Evolutionary conservation across 1,140 invertebrate genomes (phyloP).

Genomic region (Drosophila serrata): DNA sequence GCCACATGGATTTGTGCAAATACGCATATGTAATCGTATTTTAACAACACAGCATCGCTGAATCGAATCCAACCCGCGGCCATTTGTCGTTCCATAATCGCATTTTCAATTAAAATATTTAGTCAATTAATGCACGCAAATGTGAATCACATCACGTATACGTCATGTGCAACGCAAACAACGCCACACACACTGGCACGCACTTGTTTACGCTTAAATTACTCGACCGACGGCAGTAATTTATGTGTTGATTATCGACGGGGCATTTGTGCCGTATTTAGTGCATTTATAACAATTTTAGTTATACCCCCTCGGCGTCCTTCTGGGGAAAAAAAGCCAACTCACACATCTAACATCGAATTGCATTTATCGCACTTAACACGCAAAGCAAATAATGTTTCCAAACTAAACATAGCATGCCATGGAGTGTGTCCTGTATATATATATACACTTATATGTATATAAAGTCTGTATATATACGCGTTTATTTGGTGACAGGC

Average conservation of each 20-base stretch:
- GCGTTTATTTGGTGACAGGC: slow-evolving; percentile 52
- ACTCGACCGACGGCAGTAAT: slow-evolving; percentile 53
- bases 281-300: slow-evolving; percentile 24
- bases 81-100: slow-evolving; percentile 69
- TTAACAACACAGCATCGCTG: slow-evolving; percentile 28
- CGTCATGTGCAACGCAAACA: slow-evolving; percentile 50
- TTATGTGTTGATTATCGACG: slow-evolving; percentile 76
- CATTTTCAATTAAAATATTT: slow-evolving; percentile 80
- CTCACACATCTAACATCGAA: slow-evolving; percentile 63
- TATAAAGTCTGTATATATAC: slow-evolving; percentile 6
- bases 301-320: not conserved
- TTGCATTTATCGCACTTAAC: slow-evolving; percentile 77
- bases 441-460: not conserved
- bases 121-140: slow-evolving; percentile 71
- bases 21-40: slow-evolving; percentile 67
- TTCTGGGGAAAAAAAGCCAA: slow-evolving; percentile 16
- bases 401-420: slow-evolving; percentile 9
- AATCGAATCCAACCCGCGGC: slow-evolving; percentile 14
- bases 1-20: slow-evolving; percentile 38
- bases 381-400: slow-evolving; percentile 71
- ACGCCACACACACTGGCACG: not conserved
- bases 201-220: slow-evolving; percentile 56
- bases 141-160: slow-evolving; percentile 59
- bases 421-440: slow-evolving; percentile 6
- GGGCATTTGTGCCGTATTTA: slow-evolving; percentile 44